Percentiles rank a stretch among this genome's conserved stretches.
phyloP scores from a whole-genome alignment of 2,113 vertebrate species.

The Cololabis saira region DNA sequence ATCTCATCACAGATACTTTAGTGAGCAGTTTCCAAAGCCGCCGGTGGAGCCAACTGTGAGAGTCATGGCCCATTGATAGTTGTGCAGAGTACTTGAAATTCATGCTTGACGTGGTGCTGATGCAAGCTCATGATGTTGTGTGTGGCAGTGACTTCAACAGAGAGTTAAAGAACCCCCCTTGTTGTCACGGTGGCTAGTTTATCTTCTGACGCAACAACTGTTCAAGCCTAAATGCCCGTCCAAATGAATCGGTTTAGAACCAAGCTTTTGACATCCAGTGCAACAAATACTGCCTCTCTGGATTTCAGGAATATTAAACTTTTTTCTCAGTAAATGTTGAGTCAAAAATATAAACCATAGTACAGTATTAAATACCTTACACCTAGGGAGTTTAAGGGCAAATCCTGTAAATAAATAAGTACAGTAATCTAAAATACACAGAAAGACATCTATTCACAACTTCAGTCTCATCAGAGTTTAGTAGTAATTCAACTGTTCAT shows the following conservation, averaged over 20 bases:
- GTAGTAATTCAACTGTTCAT: too few relatives aligned
- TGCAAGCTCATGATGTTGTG: conserved; percentile 43
- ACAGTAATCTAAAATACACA: too few relatives aligned
- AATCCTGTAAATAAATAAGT: too few relatives aligned
- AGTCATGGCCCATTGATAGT: conserved; percentile 50
- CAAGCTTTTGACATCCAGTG: not conserved
- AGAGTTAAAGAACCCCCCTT: not conserved
- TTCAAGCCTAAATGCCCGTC: conserved; percentile 17
- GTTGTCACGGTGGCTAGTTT: conserved; percentile 34
- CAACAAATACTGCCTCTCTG: too few relatives aligned
- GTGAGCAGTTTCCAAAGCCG: conserved; percentile 26
- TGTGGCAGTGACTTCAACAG: conserved; percentile 28
- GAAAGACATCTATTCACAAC: too few relatives aligned
- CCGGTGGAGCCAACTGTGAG: conserved; percentile 35
- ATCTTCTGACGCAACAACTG: conserved; percentile 2
- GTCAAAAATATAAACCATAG: too few relatives aligned
- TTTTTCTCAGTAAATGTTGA: too few relatives aligned
- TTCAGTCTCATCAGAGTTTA: too few relatives aligned
- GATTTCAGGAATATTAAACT: too few relatives aligned
- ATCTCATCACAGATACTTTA: conserved; percentile 31
- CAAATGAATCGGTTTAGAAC: conserved; percentile 7
- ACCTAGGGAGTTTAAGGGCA: too few relatives aligned
- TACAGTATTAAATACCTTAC: too few relatives aligned
- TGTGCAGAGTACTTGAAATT: conserved; percentile 55
- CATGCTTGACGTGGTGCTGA: conserved; percentile 59